Percentiles rank a stretch among this genome's conserved stretches.
phyloP scores from a whole-genome alignment of 92 coral and sea anemone genomes.

The Pocillopora meandrina region DNA sequence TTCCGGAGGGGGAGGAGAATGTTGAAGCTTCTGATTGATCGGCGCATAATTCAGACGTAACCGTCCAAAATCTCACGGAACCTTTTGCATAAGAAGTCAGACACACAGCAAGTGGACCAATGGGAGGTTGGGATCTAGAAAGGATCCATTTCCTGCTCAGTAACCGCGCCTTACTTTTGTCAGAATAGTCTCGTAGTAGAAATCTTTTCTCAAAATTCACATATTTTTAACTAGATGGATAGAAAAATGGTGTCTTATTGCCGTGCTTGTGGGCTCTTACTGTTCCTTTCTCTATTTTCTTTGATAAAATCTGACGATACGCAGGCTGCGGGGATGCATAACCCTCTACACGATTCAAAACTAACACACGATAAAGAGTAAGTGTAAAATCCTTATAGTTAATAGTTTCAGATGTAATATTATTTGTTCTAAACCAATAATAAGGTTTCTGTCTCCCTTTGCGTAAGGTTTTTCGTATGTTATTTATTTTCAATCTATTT shows the following conservation, averaged over 20 bases:
- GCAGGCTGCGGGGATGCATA: constrained; percentile 61
- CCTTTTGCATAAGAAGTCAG: too few species aligned
- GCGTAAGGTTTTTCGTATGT: too few species aligned
- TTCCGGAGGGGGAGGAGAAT: too few species aligned
- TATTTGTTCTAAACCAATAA: too few species aligned
- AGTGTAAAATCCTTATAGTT: neutral
- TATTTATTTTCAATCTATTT: too few species aligned
- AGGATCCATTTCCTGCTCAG: constrained; percentile 14
- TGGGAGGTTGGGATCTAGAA: neutral
- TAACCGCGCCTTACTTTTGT: constrained; percentile 45
- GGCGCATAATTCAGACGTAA: too few species aligned
- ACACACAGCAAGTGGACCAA: too few species aligned
- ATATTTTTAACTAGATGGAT: neutral
- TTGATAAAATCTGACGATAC: constrained; percentile 26
- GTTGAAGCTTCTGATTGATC: too few species aligned
- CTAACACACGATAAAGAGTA: constrained; percentile 96
- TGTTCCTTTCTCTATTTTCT: constrained; percentile 10
- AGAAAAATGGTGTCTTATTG: neutral
- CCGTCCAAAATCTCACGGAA: too few species aligned
- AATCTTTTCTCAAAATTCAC: neutral
- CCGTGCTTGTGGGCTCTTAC: constrained; percentile 1
- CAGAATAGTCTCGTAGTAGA: neutral
- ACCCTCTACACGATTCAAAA: constrained; percentile 86
- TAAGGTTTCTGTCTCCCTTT: too few species aligned
- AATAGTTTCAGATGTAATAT: too few species aligned